These are phyloP conservation scores for Myrmophylax atrothorax DNA, from an alignment of 2,113 vertebrate genomes.

Conservation along the genomic window DNA sequence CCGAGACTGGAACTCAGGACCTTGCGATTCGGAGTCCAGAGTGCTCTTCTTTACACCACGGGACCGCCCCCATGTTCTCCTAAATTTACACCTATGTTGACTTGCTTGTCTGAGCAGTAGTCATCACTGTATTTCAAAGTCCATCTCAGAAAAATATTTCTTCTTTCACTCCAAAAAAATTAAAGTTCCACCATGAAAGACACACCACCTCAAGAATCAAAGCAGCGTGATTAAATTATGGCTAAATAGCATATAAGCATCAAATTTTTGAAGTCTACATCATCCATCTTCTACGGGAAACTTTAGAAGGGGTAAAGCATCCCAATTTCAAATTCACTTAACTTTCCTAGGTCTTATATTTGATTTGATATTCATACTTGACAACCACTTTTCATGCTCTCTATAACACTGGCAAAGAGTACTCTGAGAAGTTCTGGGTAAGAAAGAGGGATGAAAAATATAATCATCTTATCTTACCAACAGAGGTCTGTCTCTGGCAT, in stretches of 20 bases:
- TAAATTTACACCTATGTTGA: neutral
- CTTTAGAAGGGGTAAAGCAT: neutral
- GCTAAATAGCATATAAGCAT: neutral
- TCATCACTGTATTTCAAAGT: neutral
- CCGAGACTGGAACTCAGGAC: no score
- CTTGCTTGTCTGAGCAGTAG: neutral
- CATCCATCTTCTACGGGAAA: neutral
- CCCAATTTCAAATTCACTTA: neutral
- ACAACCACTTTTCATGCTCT: neutral
- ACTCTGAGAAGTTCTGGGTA: neutral
- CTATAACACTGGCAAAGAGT: neutral
- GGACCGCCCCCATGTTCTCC: neutral
- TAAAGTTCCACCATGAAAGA: neutral
- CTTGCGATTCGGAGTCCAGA: no score
- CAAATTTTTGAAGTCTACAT: neutral
- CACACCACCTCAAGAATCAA: neutral
- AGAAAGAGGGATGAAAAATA: neutral
- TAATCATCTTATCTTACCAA: neutral
- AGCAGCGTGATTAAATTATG: neutral
- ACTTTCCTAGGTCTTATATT: neutral
- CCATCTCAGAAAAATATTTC: neutral
- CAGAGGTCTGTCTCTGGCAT: constrained; percentile 20
- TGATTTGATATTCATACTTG: neutral
- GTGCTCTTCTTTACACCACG: no score
- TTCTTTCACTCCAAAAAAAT: neutral